phyloP scores from a whole-genome alignment of 1,140 invertebrate species.

The Tigriopus japonicus region DNA sequence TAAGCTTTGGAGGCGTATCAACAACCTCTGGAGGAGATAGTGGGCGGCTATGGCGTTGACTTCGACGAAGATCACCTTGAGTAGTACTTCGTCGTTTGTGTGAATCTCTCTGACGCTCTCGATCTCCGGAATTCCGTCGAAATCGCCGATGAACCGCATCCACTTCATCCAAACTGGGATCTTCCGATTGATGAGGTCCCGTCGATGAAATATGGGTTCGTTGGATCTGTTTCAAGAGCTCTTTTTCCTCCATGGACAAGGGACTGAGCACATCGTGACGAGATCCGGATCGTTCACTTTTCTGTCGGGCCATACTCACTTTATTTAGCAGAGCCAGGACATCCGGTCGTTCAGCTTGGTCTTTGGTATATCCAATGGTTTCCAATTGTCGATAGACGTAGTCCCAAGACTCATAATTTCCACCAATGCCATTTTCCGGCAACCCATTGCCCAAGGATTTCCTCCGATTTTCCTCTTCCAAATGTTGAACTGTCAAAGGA shows the following conservation, averaged over 20 bases:
- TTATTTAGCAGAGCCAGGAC: not conserved
- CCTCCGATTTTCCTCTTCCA: not conserved
- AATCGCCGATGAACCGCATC: not conserved
- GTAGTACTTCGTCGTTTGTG: not conserved
- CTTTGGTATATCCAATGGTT: conserved; percentile 2
- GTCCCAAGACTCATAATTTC: not conserved
- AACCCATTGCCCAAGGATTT: not conserved
- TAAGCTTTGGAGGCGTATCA: not conserved
- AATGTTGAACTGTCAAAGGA: not conserved
- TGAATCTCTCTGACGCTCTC: not conserved
- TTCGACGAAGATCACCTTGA: not conserved
- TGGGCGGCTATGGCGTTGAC: not conserved
- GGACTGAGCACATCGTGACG: too few species aligned
- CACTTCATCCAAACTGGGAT: not conserved
- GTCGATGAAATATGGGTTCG: not conserved
- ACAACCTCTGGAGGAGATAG: not conserved
- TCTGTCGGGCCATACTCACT: not conserved
- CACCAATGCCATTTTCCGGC: not conserved
- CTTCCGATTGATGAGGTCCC: not conserved
- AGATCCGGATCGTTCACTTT: not conserved
- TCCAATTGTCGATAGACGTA: conserved; percentile 1
- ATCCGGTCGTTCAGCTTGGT: conserved; percentile 9
- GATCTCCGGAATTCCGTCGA: not conserved
- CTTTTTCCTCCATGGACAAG: not conserved
- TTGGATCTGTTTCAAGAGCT: not conserved